phyloP scores from a whole-genome alignment of 2,797 vertebrate species.

The Scleropages formosus region DNA sequence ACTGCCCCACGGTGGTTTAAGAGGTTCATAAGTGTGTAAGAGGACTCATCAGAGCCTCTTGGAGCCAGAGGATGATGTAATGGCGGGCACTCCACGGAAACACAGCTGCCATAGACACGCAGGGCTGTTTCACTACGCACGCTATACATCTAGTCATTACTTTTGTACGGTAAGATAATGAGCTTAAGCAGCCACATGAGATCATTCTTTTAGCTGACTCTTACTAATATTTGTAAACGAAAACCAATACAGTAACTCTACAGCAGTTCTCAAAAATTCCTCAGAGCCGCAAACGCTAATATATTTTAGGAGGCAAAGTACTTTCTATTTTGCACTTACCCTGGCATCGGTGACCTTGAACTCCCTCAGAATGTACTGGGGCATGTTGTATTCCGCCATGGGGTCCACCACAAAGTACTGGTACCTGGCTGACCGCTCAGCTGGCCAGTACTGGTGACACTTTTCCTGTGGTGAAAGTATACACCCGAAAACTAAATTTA shows the following conservation, averaged over 20 bases:
- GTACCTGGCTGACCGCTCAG: constrained; percentile 91
- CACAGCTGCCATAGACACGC: constrained; percentile 22
- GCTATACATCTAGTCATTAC: constrained; percentile 6
- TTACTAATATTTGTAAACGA: neutral
- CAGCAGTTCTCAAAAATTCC: neutral
- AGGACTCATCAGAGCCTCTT: neutral
- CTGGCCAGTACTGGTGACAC: constrained; percentile 97
- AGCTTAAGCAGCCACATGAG: neutral
- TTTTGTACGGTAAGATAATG: neutral
- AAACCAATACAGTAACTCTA: too few species aligned
- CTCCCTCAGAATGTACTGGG: constrained; percentile 94
- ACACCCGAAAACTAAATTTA: constrained; percentile 16
- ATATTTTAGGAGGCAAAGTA: neutral
- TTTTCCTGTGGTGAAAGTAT: constrained; percentile 77
- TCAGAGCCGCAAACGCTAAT: neutral
- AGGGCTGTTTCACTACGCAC: neutral
- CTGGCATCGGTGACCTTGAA: constrained; percentile 98
- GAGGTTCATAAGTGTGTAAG: neutral
- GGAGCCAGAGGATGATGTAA: constrained; percentile 26
- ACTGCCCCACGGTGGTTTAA: neutral
- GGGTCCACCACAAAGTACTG: constrained; percentile 98
- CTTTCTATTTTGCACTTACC: constrained; percentile 64
- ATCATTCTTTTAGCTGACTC: neutral
- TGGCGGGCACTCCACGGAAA: constrained; percentile 20
- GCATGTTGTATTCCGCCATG: constrained; percentile 99